Base-by-base conservation (phyloP, 1,140 invertebrate genomes). In the Formica selysi region DNA sequence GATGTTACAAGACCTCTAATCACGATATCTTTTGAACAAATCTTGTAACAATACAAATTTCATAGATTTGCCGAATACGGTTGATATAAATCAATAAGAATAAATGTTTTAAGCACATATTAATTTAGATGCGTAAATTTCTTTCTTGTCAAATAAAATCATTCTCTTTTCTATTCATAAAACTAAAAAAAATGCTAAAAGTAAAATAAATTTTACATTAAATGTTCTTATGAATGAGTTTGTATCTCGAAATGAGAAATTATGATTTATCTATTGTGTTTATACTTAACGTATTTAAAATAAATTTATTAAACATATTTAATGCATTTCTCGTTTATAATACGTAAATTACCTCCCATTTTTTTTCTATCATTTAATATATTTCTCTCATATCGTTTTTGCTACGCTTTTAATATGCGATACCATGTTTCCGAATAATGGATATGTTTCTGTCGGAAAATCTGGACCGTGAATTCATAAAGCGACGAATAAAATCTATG, bases 1-100 rank as follows among this genome's bases (percentile, higher is more conserved):
- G 78, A 80, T 29, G 65, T 41, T 48, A 70, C 48, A 13, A 22
- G 36, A 80, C 36, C 70, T 68, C 65, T 80, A 80, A 80, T 80
- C 76, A 22, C 54, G 61, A 32, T 32, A 32, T 78, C 78, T 38
- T 22, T 41, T 51, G 44, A 70, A 36, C 38, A 65, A 41, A 64
- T 32, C 13, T n/a, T 41, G 38, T 81, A 61, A 61, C 26, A 22
- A 22, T 74, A 83, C 48, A 41, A 48, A 22, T 36, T 1, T 38
- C 19, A 13, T 44, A n/a, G 19, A 61, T 68, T 32, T 41, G 8
- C 19, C 54, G n/a, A 51, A 32, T 11, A 6, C 32, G 29, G 2
- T n/a, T 16, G 2, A 16, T 22, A 6, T 2, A 1, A 64, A 32
- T 32, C 41, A 32, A 19, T 65, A 65, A 48, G 7, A 48, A 22